These are phyloP conservation scores for Geotrypetes seraphini DNA, from an alignment of 2,797 vertebrate genomes.

Conservation along the genomic window DNA sequence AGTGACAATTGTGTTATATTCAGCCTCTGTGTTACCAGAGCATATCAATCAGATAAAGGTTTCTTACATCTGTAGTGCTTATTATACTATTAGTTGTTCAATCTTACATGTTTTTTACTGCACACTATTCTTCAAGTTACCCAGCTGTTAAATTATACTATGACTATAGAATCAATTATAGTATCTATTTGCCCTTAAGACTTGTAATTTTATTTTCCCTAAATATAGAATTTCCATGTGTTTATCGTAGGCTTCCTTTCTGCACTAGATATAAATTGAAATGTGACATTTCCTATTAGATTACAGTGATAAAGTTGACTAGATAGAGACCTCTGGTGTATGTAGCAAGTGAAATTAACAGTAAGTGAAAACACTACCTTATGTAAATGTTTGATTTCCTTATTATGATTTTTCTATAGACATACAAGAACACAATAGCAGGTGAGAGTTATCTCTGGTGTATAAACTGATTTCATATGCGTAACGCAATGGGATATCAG, in stretches of 20 bases:
- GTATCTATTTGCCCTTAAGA: conserved; percentile 9
- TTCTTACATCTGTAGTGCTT: conserved; percentile 4
- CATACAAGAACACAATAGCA: no score
- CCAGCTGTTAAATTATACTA: conserved; percentile 15
- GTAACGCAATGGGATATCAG: no score
- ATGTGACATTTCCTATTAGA: not conserved
- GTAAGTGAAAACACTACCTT: no score
- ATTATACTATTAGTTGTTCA: conserved; percentile 15
- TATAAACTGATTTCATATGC: no score
- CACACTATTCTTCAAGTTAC: not conserved
- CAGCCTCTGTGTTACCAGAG: no score
- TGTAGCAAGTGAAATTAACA: no score
- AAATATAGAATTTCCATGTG: not conserved
- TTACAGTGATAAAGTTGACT: not conserved
- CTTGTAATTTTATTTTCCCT: conserved; percentile 2
- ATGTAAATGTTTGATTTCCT: no score
- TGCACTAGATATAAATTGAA: not conserved
- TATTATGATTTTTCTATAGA: no score
- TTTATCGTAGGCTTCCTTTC: not conserved
- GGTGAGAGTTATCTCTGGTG: no score
- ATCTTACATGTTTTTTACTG: no score
- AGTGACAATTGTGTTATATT: no score
- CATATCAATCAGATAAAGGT: no score
- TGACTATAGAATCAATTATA: conserved; percentile 11
- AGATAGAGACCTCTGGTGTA: not conserved